Base-by-base conservation (phyloP, 2,888 invertebrate genomes). In the Brachypalpus laphriformis region DNA sequence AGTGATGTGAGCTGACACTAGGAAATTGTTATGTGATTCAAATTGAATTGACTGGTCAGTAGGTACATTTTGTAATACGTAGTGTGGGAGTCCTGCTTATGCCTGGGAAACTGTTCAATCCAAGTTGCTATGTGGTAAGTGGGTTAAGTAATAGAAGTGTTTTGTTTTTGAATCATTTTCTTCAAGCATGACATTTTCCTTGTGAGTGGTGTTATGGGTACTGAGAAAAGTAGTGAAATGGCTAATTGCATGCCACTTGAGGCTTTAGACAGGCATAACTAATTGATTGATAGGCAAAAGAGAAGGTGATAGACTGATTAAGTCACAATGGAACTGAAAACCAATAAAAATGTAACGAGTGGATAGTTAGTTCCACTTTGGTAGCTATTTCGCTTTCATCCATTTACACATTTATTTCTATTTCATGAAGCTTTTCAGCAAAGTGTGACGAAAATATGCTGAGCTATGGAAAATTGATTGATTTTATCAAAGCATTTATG, bases 1-100 rank as follows among this genome's bases (percentile, higher is more conserved):
- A 25, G 45, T 68, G 72, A 82, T 70, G 45, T 61, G 56, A 70
- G 34, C 57, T 70, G 82, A 82, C 80, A 65, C 70, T 22, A 83
- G 83, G 83, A 83, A 83, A 80, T 70, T 57, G 78, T 83, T 83
- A 80, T 75, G 78, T 57, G 83, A 74, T 70, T 68, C 57, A 80
- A 74, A 74, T 78, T 63, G 59, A 42, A 51, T 68, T 40, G 76
- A 75, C 75, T 75, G 81, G 74, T 74, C 61, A 61, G 59, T 25
- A 37, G 6, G n/a, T n/a, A n/a, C n/a, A n/a, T n/a, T n/a, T n/a
- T n/a, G n/a, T n/a, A n/a, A n/a, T 25, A 5, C 51, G 40, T 20
- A 57, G 82, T 61, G 83, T 70, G 49, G 82, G 82, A 78, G 80
- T 72, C 77, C 82, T 82, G 49, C n/a, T n/a, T n/a, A n/a, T 22